Percentiles rank a stretch among this genome's conserved stretches.
These are phyloP conservation scores for Chelonoidis abingdonii DNA, from an alignment of 2,113 vertebrate species.

Conservation along the genomic window DNA sequence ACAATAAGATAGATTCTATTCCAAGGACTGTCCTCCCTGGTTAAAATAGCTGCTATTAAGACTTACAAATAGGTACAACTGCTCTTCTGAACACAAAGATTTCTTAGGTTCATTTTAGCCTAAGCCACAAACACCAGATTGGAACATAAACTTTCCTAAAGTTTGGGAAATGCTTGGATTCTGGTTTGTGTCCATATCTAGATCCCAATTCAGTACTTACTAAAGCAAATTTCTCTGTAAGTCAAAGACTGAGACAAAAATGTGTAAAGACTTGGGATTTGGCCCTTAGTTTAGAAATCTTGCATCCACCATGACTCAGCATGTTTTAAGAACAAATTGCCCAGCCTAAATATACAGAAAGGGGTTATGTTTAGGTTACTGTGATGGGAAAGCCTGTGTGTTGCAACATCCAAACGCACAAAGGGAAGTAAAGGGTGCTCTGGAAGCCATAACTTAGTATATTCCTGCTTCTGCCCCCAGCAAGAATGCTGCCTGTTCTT, in stretches of 20 bases:
- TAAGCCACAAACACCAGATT: neutral
- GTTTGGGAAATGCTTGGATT: neutral
- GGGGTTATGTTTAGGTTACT: neutral
- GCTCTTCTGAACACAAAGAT: neutral
- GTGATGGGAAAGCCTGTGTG: neutral
- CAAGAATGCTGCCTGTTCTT: neutral
- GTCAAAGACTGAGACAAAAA: neutral
- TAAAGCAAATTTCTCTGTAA: neutral
- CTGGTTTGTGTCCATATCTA: neutral
- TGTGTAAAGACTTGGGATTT: neutral
- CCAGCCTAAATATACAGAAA: neutral
- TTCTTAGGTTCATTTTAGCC: neutral
- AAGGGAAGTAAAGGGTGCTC: neutral
- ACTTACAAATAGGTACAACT: neutral
- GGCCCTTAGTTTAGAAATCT: slow-evolving; percentile 26
- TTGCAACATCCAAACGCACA: neutral
- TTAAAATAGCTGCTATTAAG: neutral
- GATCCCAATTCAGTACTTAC: neutral
- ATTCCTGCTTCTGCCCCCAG: slow-evolving; percentile 29
- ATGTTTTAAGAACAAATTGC: neutral
- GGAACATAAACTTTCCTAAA: neutral
- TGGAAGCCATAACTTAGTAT: slow-evolving; percentile 7
- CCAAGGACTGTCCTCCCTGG: neutral
- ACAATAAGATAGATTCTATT: neutral
- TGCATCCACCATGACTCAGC: slow-evolving; percentile 22